Evolutionary conservation across 2,113 vertebrate species (phyloP).

Genomic region (Notarius lentiginosus): DNA sequence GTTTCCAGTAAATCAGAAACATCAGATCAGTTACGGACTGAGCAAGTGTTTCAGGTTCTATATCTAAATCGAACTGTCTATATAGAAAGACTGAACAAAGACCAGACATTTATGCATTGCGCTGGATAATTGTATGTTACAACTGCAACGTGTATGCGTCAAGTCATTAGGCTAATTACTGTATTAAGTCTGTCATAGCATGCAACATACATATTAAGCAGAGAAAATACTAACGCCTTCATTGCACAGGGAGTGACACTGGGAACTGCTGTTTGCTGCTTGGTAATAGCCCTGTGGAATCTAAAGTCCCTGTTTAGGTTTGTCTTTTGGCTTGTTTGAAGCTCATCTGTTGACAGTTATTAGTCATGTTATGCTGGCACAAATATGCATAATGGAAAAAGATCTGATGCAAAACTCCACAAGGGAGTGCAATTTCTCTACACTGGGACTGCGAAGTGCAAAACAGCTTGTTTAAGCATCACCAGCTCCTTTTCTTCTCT

Average conservation of each 20-base stretch:
- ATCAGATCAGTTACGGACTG: not conserved
- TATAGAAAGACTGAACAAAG: not conserved
- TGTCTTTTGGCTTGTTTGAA: not conserved
- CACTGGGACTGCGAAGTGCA: not conserved
- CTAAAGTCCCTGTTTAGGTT: not conserved
- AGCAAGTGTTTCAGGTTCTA: slow-evolving; percentile 24
- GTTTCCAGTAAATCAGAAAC: slow-evolving; percentile 28
- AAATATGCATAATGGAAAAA: slow-evolving; percentile 37
- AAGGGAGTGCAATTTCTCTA: slow-evolving; percentile 29
- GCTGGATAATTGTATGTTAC: not conserved
- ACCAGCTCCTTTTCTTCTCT: slow-evolving; percentile 16
- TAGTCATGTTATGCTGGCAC: slow-evolving; percentile 17
- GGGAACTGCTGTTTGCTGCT: not conserved
- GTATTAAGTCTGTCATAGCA: not conserved
- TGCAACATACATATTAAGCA: not conserved
- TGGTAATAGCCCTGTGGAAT: slow-evolving; percentile 25
- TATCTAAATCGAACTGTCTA: not conserved
- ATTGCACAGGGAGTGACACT: not conserved
- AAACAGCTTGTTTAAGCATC: slow-evolving; percentile 16
- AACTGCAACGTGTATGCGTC: not conserved
- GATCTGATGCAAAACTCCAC: slow-evolving; percentile 39
- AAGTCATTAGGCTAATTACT: not conserved
- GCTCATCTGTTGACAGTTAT: slow-evolving; percentile 38
- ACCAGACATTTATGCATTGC: not conserved
- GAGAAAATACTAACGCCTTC: not conserved